Base-by-base conservation (phyloP, 1,140 invertebrate species). In the Mylabris phalerata region DNA sequence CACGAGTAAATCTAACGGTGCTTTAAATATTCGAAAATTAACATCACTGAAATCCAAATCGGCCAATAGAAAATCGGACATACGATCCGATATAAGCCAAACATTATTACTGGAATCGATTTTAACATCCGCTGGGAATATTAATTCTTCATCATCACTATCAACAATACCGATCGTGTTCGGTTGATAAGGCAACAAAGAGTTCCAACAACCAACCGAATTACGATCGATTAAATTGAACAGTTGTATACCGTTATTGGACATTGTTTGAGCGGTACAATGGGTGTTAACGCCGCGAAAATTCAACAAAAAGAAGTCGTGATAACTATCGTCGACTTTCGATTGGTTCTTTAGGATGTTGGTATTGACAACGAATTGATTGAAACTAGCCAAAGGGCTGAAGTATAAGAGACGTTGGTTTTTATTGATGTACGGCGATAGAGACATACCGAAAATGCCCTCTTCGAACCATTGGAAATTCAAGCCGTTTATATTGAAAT, bases 401-500 rank as follows among this genome's bases (percentile, higher is more conserved):
- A 92, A 90, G 69, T 85, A 88, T 6, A 90, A 71, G 0, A 82
- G 84, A 57, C 87, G 62, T 87, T 83, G 11, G 72, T 58, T 1
- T 81, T 77, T 7, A 81, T 71, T 1, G 87, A 82, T 32, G 4
- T 5, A 7, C 32, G 32, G 32, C 0, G 87, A 84, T 3, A 90
- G 67, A 0, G 84, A 81, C 73, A 91, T 85, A 1, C 88, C 88
- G 60, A 91, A 91, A 45, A 92, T 87, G 4, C 88, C 89, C 73
- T 92, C 89, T 46, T 84, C 81, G 42, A 55, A 61, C 89, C 88
- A 91, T 72, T 90, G 87, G 77, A 90, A 92, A 68, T 90, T 90
- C 1, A 90, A 70, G 2, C 87, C 87, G 4, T 80, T 85, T 42
- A 89, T 84, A 63, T 87, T 89, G 71, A 86, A 90, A 68, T 89